Evolutionary conservation across 2,888 invertebrate species (phyloP), one percentile per base, ranked within the genome.

Genomic region (Spisula solida): DNA sequence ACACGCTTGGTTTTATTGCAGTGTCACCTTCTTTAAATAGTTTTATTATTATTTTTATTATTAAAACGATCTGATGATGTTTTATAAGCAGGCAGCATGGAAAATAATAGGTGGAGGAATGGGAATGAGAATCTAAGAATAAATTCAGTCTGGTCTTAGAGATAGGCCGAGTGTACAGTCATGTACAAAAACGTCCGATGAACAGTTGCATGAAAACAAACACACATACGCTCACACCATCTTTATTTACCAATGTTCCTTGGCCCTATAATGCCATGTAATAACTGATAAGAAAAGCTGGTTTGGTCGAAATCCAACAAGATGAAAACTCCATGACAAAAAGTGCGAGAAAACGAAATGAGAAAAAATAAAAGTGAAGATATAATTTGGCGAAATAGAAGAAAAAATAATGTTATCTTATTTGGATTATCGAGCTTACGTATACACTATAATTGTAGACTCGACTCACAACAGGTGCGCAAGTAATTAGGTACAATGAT

Each of bases 381-480:
- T 34, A 34, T 31, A 31, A 16, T 34, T 5, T 34, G 31, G 34
- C 31, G 16, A 16, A 75, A 75, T 25, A 31, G 75, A 18, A 75
- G 75, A 34, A 75, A 75, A 31, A 29, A 75, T 6, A 18, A 18
- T 60, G 5, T 75, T 75, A 75, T 75, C 75, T 31, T 16, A 25
- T 31, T 75, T 14, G 16, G 75, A 75, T 75, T 31, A 31, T 29
- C 14, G 34, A 25, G 41, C 8, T 41, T 41, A 41, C 41, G 41
- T 41, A 25, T 75, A 75, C 2, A 70, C 29, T 70, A 31, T 0
- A 34, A 5, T 34, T 34, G 75, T 16, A 18, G 12, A 16, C 75
- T 29, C 20, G 31, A 75, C 75, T 75, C 75, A 34, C 34, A 83
- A 79, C 85, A 85, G 85, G 85, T 85, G 85, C 56, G 78, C 56